Evolutionary conservation across 2,888 invertebrate genomes (phyloP).

Genomic region (Trachelus tabidus): DNA sequence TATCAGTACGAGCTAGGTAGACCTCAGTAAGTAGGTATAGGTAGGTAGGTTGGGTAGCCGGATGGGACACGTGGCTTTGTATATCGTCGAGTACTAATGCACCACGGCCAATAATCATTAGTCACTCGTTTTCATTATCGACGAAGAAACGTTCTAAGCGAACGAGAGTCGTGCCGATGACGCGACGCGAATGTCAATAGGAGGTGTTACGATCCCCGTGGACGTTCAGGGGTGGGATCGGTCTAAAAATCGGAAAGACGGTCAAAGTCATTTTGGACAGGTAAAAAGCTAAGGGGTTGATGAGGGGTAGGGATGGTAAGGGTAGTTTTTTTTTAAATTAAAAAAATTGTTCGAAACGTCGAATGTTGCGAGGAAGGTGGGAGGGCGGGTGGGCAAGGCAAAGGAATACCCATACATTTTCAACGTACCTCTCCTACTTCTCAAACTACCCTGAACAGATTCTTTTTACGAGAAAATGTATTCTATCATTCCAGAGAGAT

Average conservation of each 20-base stretch:
- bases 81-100: conserved; percentile 24
- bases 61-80: conserved; percentile 23
- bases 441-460: no score
- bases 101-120: conserved; percentile 45
- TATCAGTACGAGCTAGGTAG: no score
- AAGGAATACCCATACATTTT: neutral
- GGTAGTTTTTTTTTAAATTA: neutral
- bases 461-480: no score
- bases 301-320: neutral
- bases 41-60: neutral
- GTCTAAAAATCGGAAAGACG: no score
- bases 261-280: no score
- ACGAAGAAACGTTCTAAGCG: conserved; percentile 25
- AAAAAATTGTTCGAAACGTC: neutral
- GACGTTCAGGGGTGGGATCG: no score
- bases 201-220: conserved; percentile 7
- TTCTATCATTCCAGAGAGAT: no score
- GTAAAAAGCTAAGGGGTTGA: no score
- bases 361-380: neutral
- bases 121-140: conserved; percentile 52
- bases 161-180: conserved; percentile 7
- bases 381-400: conserved; percentile 12
- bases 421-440: no score
- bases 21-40: no score
- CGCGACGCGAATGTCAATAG: conserved; percentile 37